Conservation (phyloP, 2,797 vertebrate species). For the Onychomys leucogaster region DNA sequence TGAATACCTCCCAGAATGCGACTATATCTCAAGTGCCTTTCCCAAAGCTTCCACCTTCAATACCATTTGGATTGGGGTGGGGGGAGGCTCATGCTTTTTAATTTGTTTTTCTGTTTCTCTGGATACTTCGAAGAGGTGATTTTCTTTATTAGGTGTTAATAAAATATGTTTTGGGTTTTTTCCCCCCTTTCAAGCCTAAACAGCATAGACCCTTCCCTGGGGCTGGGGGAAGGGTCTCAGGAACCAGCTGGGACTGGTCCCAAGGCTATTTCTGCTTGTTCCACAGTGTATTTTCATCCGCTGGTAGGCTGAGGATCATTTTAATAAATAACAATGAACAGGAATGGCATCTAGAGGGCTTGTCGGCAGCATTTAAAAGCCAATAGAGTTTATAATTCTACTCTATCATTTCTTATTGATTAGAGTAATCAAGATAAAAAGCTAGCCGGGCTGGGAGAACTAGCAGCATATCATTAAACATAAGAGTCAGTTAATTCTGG, state of each 20-base stretch:
- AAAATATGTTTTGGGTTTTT: neutral
- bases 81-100: neutral
- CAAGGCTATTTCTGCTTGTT: conserved; percentile 66
- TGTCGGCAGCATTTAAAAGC: conserved; percentile 92
- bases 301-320: conserved; percentile 87
- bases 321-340: conserved; percentile 91
- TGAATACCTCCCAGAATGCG: neutral
- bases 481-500: conserved; percentile 95
- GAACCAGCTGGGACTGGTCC: neutral
- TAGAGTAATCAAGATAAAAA: conserved; percentile 94
- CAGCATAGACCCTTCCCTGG: conserved; percentile 46
- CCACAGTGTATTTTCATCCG: conserved; percentile 84
- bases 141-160: conserved; percentile 59
- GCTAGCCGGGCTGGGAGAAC: conserved; percentile 91
- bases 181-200: conserved; percentile 55
- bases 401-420: conserved; percentile 94
- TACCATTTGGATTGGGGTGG: neutral
- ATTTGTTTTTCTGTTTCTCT: conserved; percentile 67
- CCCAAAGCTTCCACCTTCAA: conserved; percentile 12
- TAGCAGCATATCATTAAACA: conserved; percentile 93
- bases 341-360: conserved; percentile 89
- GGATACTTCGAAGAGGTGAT: neutral
- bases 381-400: conserved; percentile 93
- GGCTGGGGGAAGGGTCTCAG: neutral
- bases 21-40: neutral